These are phyloP conservation scores for Pampusana beccarii DNA, from an alignment of 2,113 vertebrate species.

Conservation along the genomic window DNA sequence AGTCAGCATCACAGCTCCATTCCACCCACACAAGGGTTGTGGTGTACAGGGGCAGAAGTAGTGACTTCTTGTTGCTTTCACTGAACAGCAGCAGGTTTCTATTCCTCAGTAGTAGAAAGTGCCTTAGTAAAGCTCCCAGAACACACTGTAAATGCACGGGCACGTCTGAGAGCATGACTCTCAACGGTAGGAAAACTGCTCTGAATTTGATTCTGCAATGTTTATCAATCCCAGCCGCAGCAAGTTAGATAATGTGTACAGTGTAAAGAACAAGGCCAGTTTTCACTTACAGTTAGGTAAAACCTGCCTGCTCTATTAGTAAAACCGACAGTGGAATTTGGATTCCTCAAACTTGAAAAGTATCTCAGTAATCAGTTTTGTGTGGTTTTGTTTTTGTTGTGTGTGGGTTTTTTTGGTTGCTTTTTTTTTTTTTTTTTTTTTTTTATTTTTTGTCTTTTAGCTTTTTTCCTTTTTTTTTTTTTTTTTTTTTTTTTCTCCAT, in stretches of 20 bases:
- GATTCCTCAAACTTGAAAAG: not conserved
- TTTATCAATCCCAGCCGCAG: not conserved
- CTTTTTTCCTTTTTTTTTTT: no score
- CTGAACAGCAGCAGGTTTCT: not conserved
- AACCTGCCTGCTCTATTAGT: not conserved
- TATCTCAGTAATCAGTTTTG: not conserved
- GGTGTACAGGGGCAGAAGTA: not conserved
- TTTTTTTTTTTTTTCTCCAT: not conserved
- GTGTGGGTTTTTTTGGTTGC: no score
- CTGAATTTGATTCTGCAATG: not conserved
- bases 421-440: no score
- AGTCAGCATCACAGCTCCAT: not conserved
- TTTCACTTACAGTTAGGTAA: not conserved
- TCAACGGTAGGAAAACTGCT: not conserved
- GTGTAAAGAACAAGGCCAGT: not conserved
- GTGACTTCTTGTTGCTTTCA: not conserved
- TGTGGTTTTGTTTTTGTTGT: no score
- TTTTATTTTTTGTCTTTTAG: no score
- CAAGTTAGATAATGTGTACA: not conserved
- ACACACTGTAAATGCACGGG: not conserved
- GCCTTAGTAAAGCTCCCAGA: not conserved
- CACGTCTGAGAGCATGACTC: not conserved
- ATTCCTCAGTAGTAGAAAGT: not conserved
- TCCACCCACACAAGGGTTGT: rapidly evolving
- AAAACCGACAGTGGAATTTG: not conserved